These are phyloP conservation scores for Xerus inauris DNA, from an alignment of 2,113 vertebrate genomes.

Conservation along the genomic window DNA sequence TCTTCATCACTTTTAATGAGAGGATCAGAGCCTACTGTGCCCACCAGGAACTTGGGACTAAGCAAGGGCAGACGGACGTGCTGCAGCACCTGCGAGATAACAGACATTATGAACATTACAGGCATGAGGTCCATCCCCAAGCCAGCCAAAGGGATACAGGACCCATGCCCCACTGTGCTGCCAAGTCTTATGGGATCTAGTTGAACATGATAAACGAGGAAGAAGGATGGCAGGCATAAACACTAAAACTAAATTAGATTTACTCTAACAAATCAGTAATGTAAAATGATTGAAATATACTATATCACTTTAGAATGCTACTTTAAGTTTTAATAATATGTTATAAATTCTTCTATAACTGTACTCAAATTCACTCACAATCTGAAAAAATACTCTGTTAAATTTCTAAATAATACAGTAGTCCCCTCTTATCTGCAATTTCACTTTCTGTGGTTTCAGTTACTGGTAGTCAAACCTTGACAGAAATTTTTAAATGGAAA, in stretches of 20 bases:
- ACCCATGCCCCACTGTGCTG: neutral
- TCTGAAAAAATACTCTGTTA: slow-evolving; percentile 33
- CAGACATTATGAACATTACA: neutral
- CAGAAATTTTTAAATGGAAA: neutral
- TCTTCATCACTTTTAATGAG: slow-evolving; percentile 99
- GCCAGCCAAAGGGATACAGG: neutral
- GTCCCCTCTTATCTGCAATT: neutral
- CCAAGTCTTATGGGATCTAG: neutral
- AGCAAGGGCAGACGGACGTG: slow-evolving; percentile 97
- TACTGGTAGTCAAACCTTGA: neutral
- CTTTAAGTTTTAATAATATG: slow-evolving; percentile 22
- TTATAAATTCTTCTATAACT: neutral
- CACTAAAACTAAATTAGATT: neutral
- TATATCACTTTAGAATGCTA: neutral
- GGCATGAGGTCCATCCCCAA: neutral
- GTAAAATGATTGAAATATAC: slow-evolving; percentile 1
- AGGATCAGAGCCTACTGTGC: slow-evolving; percentile 97
- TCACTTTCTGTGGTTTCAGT: neutral
- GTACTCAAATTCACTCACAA: slow-evolving; percentile 37
- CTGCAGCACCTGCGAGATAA: slow-evolving; percentile 92
- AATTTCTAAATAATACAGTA: neutral
- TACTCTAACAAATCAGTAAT: neutral
- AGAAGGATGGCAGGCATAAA: neutral
- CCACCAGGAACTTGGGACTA: slow-evolving; percentile 98
- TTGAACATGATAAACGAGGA: neutral